Conservation (phyloP, 2,888 invertebrate species). For the Helleia helle region DNA sequence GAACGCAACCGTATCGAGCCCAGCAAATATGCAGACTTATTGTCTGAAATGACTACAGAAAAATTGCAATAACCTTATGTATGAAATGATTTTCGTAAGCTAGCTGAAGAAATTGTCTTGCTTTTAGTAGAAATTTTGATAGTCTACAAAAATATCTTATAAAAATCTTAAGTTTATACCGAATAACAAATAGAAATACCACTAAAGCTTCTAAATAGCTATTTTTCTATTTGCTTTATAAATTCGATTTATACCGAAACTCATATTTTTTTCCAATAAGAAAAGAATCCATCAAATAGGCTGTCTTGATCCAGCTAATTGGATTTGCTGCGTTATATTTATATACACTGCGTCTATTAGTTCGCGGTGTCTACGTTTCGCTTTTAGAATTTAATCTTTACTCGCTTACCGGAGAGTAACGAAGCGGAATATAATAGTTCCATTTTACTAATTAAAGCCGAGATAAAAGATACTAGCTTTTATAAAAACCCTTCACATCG, state of each 20-base stretch:
- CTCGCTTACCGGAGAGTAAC: slow-evolving; percentile 31
- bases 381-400: slow-evolving; percentile 49
- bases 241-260: slow-evolving; percentile 9
- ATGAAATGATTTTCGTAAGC: too few species aligned
- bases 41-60: slow-evolving; percentile 50
- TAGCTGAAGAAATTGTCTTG: too few species aligned
- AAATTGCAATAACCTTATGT: too few species aligned
- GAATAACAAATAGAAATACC: too few species aligned
- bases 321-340: slow-evolving; percentile 37
- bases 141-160: too few species aligned
- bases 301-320: slow-evolving; percentile 54
- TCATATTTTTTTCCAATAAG: slow-evolving; percentile 35
- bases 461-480: slow-evolving; percentile 20
- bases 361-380: slow-evolving; percentile 24
- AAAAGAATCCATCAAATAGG: slow-evolving; percentile 35
- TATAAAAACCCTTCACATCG: slow-evolving; percentile 18
- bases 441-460: slow-evolving; percentile 69
- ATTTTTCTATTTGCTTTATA: neutral
- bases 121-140: too few species aligned
- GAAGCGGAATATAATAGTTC: slow-evolving; percentile 58
- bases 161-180: too few species aligned
- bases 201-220: too few species aligned
- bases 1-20: slow-evolving; percentile 48
- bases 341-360: slow-evolving; percentile 21
- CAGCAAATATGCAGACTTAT: slow-evolving; percentile 50